A percentile compares a stretch with the other conserved stretches of the same genome.
These are phyloP conservation scores for Drosophila guanche DNA, from an alignment of 1,140 invertebrate species.

Conservation along the genomic window DNA sequence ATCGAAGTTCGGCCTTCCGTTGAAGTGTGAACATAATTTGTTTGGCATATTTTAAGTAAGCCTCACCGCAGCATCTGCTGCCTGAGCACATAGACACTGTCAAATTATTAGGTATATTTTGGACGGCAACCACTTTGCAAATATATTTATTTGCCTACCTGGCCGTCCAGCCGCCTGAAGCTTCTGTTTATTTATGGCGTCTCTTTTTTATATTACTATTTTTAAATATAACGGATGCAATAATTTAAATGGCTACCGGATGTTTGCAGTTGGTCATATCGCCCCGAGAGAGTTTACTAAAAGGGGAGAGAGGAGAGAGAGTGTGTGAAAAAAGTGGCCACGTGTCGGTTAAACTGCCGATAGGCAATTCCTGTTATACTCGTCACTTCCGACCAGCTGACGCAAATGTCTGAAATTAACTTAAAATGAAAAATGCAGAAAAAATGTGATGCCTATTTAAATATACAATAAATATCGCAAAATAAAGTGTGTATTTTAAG, in stretches of 20 bases:
- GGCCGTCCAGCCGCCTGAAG: conserved; percentile 1
- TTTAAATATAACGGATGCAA: conserved; percentile 1
- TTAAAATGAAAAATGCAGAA: not conserved
- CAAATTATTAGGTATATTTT: conserved; percentile 29
- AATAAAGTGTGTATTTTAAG: not conserved
- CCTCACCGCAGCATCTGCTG: conserved; percentile 50
- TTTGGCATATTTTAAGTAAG: conserved; percentile 65
- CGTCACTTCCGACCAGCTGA: not conserved
- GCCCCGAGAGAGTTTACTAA: not conserved
- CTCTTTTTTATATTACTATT: not conserved
- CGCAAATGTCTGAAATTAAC: conserved; percentile 2
- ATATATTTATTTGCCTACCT: conserved; percentile 3
- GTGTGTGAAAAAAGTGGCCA: conserved; percentile 7
- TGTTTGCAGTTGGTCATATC: conserved; percentile 1
- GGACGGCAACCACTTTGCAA: not conserved
- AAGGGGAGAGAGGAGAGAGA: not conserved
- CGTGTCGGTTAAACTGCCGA: conserved; percentile 4
- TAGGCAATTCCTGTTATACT: not conserved
- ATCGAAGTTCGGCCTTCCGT: conserved; percentile 50
- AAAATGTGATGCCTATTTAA: conserved; percentile 10
- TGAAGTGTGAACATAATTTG: conserved; percentile 75
- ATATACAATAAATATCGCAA: conserved; percentile 4
- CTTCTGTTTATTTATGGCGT: conserved; percentile 1
- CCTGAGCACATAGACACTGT: conserved; percentile 13
- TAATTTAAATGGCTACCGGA: conserved; percentile 6